Percentiles rank a stretch among this genome's conserved stretches.
These are phyloP conservation scores for Rhinoraja longicauda DNA, from an alignment of 2,797 vertebrate genomes.

Conservation along the genomic window DNA sequence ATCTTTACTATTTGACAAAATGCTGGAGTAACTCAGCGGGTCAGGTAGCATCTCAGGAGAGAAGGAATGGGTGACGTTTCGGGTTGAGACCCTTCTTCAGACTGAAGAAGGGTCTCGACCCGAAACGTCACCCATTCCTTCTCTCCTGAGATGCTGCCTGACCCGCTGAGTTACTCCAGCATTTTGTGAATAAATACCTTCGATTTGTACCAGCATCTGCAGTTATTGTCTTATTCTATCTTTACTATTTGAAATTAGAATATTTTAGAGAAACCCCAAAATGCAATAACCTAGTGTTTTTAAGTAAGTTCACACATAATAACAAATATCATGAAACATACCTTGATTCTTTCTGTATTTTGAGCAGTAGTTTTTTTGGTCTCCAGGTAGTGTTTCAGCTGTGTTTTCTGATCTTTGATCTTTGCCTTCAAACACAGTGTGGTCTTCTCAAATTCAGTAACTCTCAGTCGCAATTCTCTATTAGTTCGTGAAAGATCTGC, in stretches of 20 bases:
- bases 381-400: conserved; percentile 48
- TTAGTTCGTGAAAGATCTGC: conserved; percentile 55
- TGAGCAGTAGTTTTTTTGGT: conserved; percentile 45
- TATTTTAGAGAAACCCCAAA: neutral
- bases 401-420: conserved; percentile 53
- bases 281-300: neutral
- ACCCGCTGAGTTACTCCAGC: too few relatives aligned
- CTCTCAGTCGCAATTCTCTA: conserved; percentile 52
- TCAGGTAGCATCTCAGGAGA: too few relatives aligned
- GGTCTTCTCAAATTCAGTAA: conserved; percentile 50
- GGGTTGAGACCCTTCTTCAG: too few relatives aligned
- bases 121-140: too few relatives aligned
- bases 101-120: too few relatives aligned
- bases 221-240: too few relatives aligned
- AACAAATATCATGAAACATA: conserved; percentile 27
- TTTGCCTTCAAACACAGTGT: conserved; percentile 51
- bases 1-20: neutral
- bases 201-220: too few relatives aligned
- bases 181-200: too few relatives aligned
- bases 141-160: too few relatives aligned
- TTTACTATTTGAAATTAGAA: neutral
- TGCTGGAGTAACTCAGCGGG: too few relatives aligned
- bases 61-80: too few relatives aligned
- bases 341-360: conserved; percentile 51
- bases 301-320: neutral